Base-by-base conservation (phyloP, 1,140 invertebrate genomes). In the Rhynchophorus ferrugineus region DNA sequence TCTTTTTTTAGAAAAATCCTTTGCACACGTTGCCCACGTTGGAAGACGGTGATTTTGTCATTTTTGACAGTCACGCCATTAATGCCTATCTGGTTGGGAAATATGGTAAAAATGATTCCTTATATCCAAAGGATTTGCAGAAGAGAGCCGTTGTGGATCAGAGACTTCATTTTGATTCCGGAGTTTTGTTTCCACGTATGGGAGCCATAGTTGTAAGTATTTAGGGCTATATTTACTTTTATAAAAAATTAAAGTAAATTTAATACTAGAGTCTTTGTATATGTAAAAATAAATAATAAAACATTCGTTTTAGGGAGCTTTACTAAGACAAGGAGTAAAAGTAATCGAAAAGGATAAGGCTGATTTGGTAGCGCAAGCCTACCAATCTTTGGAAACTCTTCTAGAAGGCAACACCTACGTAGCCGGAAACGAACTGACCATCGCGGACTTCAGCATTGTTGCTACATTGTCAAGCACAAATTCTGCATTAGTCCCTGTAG, bases 21-120 rank as follows among this genome's bases (percentile, higher is more conserved):
- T 78, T 81, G 58, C 81, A 84, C 49, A 80, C 78, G 1, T 73
- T 85, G 47, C 83, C 83, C 6, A 82, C 80, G 1, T 66, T 85
- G 54, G 76, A 80, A 61, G 82, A 83, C 54, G 74, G 75, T 51
- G 82, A 76, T 29, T 81, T 78, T 39, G 71, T 74, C 43, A 59
- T 77, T 43, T 76, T 71, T 66, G 78, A 78, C 56, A 79, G 78
- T 56, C 77, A 80, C 41, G 78, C 80, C 1, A 80, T 82, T 19
- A 66, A 69, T 20, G 63, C 69, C 2, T 83, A 83, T 61, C 59
- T 83, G 56, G 78, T 71, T 0, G 65, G 69, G 1, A 75, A 78
- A 65, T 82, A 81, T 61, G 75, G 68, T 7, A 71, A 75, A 44
- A 67, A 74, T n/a, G 73, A 77, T 53, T 61, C 71, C 13, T 63